Base-by-base conservation (phyloP, 2,888 invertebrate species). In the Melikaiella ostensackeni region DNA sequence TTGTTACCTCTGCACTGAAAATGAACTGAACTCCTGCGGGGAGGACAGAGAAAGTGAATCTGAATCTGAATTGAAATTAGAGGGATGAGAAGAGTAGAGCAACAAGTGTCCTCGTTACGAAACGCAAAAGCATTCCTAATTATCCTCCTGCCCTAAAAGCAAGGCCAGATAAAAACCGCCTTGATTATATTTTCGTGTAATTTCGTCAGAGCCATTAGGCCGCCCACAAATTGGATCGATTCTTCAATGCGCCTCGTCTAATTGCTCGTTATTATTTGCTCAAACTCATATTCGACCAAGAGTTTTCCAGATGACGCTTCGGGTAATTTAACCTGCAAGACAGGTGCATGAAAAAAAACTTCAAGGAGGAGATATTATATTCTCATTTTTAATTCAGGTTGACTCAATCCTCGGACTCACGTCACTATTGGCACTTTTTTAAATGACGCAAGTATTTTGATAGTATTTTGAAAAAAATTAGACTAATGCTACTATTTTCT, bases 101-200 rank as follows among this genome's bases (percentile, higher is more conserved):
- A 90, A 90, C 90, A 90, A 90, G 90, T 90, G 90, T 90, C 90
- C 87, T 90, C 90, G 89, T 89, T 85, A 89, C 85, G 89, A 89
- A 87, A 85, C 86, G 88, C 89, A 87, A 89, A 90, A 89, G 89
- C 89, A 90, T 88, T 90, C 89, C 90, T 90, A 90, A 90, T 90
- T 90, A 90, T 88, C 85, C 86, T 85, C 84, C 87, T 87, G 85
- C 85, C 89, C 88, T 86, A 84, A 83, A 83, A 88, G 86, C 87
- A 87, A 88, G 87, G 88, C 87, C 88, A 89, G 88, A 90, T 90
- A 90, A 90, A 90, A 90, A 90, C 86, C 87, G 82, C 85, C 85
- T 88, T 90, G 90, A 90, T 90, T 90, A 89, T 89, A 88, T 89
- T 90, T 89, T 89, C 89, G 89, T 88, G 88, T 90, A 90, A 90